These are phyloP conservation scores for Pseudorasbora parva DNA, from an alignment of 2,113 vertebrate genomes.

Conservation along the genomic window DNA sequence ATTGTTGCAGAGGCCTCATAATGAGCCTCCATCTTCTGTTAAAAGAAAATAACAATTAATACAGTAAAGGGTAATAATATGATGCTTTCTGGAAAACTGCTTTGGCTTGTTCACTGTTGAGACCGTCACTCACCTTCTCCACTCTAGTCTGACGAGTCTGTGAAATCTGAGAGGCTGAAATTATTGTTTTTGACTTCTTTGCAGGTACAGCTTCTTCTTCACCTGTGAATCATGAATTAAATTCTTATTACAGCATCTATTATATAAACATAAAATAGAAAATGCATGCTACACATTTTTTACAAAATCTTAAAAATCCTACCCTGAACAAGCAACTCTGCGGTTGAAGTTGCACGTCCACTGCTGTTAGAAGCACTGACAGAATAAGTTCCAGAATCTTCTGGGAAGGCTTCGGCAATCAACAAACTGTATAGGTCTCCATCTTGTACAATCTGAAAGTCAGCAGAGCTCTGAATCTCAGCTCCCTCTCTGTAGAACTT, in stretches of 20 bases:
- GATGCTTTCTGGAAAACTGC: background rate
- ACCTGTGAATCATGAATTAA: constrained; percentile 72
- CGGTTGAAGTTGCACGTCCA: constrained; percentile 95
- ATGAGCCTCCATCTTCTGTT: constrained; percentile 86
- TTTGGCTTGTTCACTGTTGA: background rate
- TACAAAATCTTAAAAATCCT: constrained; percentile 8
- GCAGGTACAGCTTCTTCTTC: constrained; percentile 90
- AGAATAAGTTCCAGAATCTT: constrained; percentile 96
- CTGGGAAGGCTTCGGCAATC: constrained; percentile 89
- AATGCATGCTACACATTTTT: background rate
- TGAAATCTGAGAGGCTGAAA: constrained; percentile 92
- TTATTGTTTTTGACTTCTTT: constrained; percentile 94
- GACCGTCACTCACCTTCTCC: constrained; percentile 82
- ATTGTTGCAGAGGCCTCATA: constrained; percentile 86
- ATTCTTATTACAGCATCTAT: too few species aligned
- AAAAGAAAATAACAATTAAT: background rate
- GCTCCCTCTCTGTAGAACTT: constrained; percentile 98
- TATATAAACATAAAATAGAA: background rate
- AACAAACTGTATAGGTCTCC: constrained; percentile 93
- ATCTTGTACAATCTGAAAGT: constrained; percentile 94
- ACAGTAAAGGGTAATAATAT: background rate
- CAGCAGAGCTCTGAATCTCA: constrained; percentile 96
- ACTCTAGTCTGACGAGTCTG: constrained; percentile 86
- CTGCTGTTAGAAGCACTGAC: constrained; percentile 94
- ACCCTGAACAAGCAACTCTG: constrained; percentile 95